Percentiles rank a stretch among this genome's conserved stretches.
Conservation (phyloP, 2,113 vertebrate species). For the Macheiramphus alcinus region DNA sequence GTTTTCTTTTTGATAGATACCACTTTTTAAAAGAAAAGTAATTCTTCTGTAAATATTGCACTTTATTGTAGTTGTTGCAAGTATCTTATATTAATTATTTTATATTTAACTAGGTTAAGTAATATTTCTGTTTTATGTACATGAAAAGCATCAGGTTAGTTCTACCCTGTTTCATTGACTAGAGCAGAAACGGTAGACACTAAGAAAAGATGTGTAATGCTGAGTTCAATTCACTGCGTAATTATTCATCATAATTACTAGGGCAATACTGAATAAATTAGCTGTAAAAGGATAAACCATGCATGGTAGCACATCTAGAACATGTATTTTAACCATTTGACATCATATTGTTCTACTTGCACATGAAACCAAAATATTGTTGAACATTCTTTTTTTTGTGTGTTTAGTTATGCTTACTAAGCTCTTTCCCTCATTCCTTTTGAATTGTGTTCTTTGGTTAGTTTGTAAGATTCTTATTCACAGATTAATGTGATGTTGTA, state of each 20-base stretch:
- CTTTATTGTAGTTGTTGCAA: neutral
- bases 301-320: slow-evolving; percentile 17
- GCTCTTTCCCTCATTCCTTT: neutral
- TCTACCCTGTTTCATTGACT: neutral
- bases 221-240: slow-evolving; percentile 2
- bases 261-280: slow-evolving; percentile 33
- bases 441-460: neutral
- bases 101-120: neutral
- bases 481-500: neutral
- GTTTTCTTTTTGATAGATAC: neutral
- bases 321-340: neutral
- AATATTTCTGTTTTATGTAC: neutral
- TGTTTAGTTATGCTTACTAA: neutral
- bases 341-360: neutral
- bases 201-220: neutral
- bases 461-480: neutral
- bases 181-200: neutral
- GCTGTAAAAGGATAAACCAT: neutral
- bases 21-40: neutral
- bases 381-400: neutral
- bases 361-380: neutral
- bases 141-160: neutral
- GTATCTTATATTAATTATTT: neutral
- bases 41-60: neutral
- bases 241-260: slow-evolving; percentile 43